These are phyloP conservation scores for Lithobius niger DNA, from an alignment of 1,140 invertebrate genomes.

Conservation along the genomic window DNA sequence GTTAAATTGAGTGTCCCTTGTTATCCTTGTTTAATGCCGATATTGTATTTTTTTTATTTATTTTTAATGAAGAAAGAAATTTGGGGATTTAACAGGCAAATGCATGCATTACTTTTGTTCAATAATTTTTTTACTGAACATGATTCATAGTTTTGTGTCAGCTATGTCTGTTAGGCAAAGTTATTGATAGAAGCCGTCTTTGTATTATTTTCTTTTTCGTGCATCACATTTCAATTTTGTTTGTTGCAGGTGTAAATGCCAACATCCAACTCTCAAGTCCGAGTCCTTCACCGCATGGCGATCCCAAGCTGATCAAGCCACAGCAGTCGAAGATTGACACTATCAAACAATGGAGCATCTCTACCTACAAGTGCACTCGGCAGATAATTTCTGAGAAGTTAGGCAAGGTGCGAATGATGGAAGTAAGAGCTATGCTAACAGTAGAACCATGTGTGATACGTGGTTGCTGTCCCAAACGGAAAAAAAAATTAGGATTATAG, in stretches of 20 bases:
- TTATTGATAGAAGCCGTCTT: no score
- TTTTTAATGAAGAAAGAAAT: background rate
- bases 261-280: slow-evolving; percentile 33
- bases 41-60: no score
- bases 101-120: slow-evolving; percentile 8
- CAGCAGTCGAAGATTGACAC: slow-evolving; percentile 67
- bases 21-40: no score
- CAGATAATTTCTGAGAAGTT: slow-evolving; percentile 89
- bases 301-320: slow-evolving; percentile 43
- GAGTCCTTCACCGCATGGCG: slow-evolving; percentile 42
- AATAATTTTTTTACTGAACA: slow-evolving; percentile 12
- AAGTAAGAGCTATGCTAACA: no score
- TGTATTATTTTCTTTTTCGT: slow-evolving; percentile 23
- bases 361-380: slow-evolving; percentile 92
- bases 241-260: slow-evolving; percentile 29
- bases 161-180: background rate
- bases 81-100: background rate
- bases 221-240: no score
- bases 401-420: no score
- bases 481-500: no score
- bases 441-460: no score
- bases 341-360: slow-evolving; percentile 89
- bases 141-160: slow-evolving; percentile 20
- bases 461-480: no score
- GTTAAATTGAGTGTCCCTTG: no score